Evolutionary conservation across 2,797 vertebrate genomes (phyloP).

Genomic region (Periparus ater): DNA sequence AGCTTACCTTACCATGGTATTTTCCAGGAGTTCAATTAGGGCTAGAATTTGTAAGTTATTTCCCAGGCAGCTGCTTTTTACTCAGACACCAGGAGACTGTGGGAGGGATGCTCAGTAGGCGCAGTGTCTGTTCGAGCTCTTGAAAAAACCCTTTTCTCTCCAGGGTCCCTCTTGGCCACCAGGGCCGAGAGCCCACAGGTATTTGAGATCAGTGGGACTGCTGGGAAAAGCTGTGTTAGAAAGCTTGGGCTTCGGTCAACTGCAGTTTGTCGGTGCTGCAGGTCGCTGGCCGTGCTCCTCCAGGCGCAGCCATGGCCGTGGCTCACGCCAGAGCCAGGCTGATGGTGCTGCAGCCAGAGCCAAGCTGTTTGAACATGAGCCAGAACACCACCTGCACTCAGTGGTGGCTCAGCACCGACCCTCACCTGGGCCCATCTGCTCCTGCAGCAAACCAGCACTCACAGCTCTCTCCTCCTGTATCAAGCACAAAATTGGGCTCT

Average conservation of each 20-base stretch:
- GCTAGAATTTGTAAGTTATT: background rate
- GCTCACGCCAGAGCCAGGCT: background rate
- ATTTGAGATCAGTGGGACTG: background rate
- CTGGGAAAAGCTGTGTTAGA: background rate
- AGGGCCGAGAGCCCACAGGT: background rate
- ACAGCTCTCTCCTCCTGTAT: background rate
- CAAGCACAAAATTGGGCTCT: background rate
- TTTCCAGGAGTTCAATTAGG: background rate
- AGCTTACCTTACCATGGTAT: background rate
- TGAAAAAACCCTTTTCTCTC: background rate
- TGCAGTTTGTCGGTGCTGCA: background rate
- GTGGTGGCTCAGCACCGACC: accelerated
- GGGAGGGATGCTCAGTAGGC: background rate
- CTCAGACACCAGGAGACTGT: background rate
- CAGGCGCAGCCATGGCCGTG: background rate
- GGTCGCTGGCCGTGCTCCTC: background rate
- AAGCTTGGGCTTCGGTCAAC: background rate
- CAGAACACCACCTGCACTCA: background rate
- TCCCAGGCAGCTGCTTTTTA: background rate
- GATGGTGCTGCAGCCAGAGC: background rate
- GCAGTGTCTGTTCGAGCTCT: background rate
- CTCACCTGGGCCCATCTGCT: background rate
- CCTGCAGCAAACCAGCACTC: background rate
- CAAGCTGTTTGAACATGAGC: background rate
- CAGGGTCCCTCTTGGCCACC: background rate